Conservation (phyloP, 2,888 invertebrate genomes). For the Lingula anatina region DNA sequence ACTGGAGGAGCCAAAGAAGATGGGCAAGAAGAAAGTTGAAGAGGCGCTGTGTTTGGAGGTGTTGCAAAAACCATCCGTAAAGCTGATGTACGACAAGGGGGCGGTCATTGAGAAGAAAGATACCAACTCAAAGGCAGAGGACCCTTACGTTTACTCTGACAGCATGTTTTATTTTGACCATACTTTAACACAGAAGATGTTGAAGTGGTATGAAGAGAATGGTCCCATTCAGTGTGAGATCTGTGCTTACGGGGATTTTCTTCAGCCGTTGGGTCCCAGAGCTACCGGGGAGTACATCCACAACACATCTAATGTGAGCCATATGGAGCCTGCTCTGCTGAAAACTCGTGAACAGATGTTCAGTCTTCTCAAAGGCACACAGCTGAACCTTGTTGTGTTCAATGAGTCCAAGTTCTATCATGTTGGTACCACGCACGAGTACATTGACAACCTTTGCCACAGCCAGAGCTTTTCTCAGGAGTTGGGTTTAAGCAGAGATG, state of each 20-base stretch:
- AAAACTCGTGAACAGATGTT: constrained; percentile 37
- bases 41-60: constrained; percentile 47
- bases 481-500: constrained; percentile 28
- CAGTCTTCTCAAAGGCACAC: constrained; percentile 30
- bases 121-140: constrained; percentile 2
- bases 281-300: constrained; percentile 40
- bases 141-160: constrained; percentile 51
- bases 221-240: constrained; percentile 50
- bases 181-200: constrained; percentile 39
- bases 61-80: constrained; percentile 52
- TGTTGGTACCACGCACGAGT: constrained; percentile 53
- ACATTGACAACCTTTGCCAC: constrained; percentile 37
- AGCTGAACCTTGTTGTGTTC: constrained; percentile 44
- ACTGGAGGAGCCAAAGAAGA: constrained; percentile 24
- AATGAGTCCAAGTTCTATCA: constrained; percentile 53
- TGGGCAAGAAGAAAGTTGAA: constrained; percentile 21
- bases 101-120: constrained; percentile 46
- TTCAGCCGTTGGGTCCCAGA: constrained; percentile 49
- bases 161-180: constrained; percentile 54
- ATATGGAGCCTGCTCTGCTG: constrained; percentile 26
- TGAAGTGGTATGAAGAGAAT: constrained; percentile 36
- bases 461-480: constrained; percentile 27
- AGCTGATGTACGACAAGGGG: constrained; percentile 44
- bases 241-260: constrained; percentile 55
- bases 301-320: constrained; percentile 36